A percentile compares a stretch with the other conserved stretches of the same genome.
phyloP scores from a whole-genome alignment of 2,888 invertebrate species.

The Encarsia formosa region DNA sequence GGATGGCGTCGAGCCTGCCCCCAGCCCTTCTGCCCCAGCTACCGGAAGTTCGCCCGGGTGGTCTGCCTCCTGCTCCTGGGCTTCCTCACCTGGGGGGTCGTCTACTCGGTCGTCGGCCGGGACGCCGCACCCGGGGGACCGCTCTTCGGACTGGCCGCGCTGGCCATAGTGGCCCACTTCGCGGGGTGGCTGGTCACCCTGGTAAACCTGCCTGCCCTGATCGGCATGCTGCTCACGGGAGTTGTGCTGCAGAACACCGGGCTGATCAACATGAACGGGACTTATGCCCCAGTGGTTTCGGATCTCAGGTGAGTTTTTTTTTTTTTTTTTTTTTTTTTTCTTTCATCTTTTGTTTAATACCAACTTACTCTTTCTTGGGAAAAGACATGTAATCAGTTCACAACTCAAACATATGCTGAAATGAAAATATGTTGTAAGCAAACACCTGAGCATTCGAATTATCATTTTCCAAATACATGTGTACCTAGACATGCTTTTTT shows the following conservation, averaged over 20 bases:
- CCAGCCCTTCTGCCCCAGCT: constrained; percentile 80
- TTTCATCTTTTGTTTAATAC: no score
- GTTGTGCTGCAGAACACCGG: constrained; percentile 71
- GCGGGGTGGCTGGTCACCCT: constrained; percentile 78
- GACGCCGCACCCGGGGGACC: constrained; percentile 82
- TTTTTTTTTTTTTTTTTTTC: no score
- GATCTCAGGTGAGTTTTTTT: constrained; percentile 79
- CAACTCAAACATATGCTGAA: no score
- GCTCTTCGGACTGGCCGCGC: constrained; percentile 70
- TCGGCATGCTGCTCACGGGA: constrained; percentile 84
- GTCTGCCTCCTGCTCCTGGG: constrained; percentile 71
- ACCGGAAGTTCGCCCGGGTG: constrained; percentile 76
- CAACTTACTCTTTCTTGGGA: no score
- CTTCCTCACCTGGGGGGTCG: constrained; percentile 69
- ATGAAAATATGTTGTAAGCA: no score
- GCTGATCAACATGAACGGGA: constrained; percentile 66
- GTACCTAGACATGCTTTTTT: no score
- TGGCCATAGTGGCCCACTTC: constrained; percentile 74
- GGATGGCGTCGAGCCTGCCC: constrained; percentile 79
- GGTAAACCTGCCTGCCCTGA: constrained; percentile 76
- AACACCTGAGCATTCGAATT: no score
- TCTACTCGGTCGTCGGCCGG: constrained; percentile 71
- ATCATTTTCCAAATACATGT: no score
- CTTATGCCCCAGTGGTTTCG: constrained; percentile 63
- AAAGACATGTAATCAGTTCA: no score